These are phyloP conservation scores for Notechis scutatus DNA, from an alignment of 2,113 vertebrate species.

Conservation along the genomic window DNA sequence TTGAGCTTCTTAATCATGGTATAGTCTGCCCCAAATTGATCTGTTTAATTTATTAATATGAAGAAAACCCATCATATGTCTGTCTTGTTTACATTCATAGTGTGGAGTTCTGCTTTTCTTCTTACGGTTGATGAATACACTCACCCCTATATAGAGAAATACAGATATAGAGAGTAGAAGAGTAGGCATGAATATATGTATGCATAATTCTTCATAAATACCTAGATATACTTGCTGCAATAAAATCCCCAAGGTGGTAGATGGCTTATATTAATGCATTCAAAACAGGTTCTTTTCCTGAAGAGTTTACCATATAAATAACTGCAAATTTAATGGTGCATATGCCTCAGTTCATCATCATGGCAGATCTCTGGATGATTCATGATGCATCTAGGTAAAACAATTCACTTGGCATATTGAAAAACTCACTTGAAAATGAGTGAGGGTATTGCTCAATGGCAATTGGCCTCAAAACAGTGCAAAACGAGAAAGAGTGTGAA, in stretches of 20 bases:
- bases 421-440: neutral
- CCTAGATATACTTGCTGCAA: neutral
- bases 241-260: neutral
- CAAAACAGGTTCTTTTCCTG: slow-evolving; percentile 30
- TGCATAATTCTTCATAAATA: neutral
- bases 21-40: neutral
- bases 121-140: neutral
- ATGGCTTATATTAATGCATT: neutral
- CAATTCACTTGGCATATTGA: slow-evolving; percentile 7
- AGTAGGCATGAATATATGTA: neutral
- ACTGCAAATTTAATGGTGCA: slow-evolving; percentile 34
- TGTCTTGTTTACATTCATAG: neutral
- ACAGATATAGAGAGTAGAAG: neutral
- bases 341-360: slow-evolving; percentile 43
- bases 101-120: neutral
- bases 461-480: neutral
- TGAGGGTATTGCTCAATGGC: neutral
- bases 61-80: neutral
- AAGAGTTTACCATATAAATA: slow-evolving; percentile 37
- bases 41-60: neutral
- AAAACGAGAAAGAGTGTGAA: neutral
- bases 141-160: neutral
- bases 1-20: neutral
- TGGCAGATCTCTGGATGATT: slow-evolving; percentile 39
- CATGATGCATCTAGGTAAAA: slow-evolving; percentile 16